phyloP scores from a whole-genome alignment of 1,140 invertebrate genomes.

The Hyles vespertilio region DNA sequence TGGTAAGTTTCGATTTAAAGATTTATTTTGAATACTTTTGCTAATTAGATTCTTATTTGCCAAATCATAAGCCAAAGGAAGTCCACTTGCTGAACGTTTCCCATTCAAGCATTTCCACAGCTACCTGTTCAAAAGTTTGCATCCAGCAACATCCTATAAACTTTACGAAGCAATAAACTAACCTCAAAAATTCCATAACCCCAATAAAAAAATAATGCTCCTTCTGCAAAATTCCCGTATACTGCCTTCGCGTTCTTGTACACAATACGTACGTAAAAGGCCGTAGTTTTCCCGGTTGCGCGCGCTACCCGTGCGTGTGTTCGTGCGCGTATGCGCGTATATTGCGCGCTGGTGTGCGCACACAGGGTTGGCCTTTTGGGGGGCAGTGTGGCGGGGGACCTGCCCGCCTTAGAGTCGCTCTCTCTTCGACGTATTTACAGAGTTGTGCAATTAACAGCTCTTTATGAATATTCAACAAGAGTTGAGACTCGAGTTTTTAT shows the following conservation, averaged over 20 bases:
- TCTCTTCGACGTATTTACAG: conserved; percentile 51
- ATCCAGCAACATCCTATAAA: too few relatives aligned
- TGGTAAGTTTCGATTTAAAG: too few relatives aligned
- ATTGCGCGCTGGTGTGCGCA: conserved; percentile 32
- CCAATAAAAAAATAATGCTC: background rate
- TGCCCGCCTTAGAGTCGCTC: conserved; percentile 8
- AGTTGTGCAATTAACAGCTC: conserved; percentile 74
- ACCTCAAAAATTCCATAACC: conserved; percentile 1
- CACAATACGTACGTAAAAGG: conserved; percentile 72
- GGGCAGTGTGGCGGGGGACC: conserved; percentile 15
- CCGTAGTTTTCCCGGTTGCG: conserved; percentile 72
- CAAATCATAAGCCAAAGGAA: too few relatives aligned
- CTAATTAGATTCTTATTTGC: too few relatives aligned
- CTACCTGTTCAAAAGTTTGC: too few relatives aligned
- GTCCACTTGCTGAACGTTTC: too few relatives aligned
- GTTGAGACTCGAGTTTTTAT: conserved; percentile 61
- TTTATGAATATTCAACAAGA: conserved; percentile 73
- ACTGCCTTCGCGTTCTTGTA: conserved; percentile 55
- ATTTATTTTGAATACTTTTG: too few relatives aligned
- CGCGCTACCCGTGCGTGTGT: conserved; percentile 52
- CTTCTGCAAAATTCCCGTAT: conserved; percentile 22
- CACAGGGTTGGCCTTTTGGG: conserved; percentile 68
- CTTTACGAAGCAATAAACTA: background rate
- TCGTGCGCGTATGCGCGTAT: conserved; percentile 41
- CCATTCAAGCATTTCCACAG: too few relatives aligned